Conservation (phyloP, 1,140 invertebrate genomes). For the Dolichoris vasculosae region DNA sequence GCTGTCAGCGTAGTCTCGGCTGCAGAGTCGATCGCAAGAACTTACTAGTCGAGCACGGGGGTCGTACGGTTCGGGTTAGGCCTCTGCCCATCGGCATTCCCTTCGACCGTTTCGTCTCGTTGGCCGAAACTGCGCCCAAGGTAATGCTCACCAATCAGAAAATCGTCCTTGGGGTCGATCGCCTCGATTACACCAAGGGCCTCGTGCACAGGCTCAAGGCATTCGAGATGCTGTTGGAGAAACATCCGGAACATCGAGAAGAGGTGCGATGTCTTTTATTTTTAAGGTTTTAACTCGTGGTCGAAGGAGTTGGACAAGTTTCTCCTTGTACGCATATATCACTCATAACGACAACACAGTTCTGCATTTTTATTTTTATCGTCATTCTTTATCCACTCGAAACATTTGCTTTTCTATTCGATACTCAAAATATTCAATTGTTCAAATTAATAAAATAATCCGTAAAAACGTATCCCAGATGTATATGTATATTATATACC, state of each 20-base stretch:
- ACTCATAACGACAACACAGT: too few relatives aligned
- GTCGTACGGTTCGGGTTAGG: conserved; percentile 86
- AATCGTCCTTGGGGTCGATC: conserved; percentile 89
- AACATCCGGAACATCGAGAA: conserved; percentile 89
- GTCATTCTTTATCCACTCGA: too few relatives aligned
- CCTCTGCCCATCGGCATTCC: conserved; percentile 92
- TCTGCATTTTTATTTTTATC: too few relatives aligned
- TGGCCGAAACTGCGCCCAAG: conserved; percentile 86
- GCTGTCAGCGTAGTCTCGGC: conserved; percentile 89
- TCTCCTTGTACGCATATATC: too few relatives aligned
- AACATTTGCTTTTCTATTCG: too few relatives aligned
- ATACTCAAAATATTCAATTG: too few relatives aligned
- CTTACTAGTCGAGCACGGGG: conserved; percentile 89
- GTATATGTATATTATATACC: too few relatives aligned
- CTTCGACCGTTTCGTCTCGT: conserved; percentile 87
- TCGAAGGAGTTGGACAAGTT: too few relatives aligned
- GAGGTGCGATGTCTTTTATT: conserved; percentile 75
- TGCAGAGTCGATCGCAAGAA: conserved; percentile 91
- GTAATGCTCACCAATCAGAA: conserved; percentile 83
- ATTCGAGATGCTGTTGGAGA: conserved; percentile 88
- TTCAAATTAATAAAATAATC: too few relatives aligned
- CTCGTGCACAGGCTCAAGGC: conserved; percentile 88
- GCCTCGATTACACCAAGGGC: conserved; percentile 94
- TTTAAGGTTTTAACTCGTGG: too few relatives aligned
- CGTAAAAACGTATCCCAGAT: too few relatives aligned